These are phyloP conservation scores for Gasteruption jaculator DNA, from an alignment of 2,888 invertebrate genomes.

Conservation along the genomic window DNA sequence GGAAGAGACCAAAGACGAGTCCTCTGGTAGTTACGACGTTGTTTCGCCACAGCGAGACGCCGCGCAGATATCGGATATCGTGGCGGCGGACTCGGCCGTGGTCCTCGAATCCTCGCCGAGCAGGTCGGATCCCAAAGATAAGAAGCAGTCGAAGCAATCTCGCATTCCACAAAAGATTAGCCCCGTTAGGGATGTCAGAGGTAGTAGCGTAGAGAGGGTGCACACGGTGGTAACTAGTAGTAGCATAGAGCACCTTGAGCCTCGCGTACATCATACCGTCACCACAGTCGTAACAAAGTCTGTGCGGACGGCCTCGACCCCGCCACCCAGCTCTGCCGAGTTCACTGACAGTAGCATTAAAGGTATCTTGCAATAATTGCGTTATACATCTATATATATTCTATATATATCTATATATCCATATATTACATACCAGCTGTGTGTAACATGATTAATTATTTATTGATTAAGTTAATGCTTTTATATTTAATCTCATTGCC, in stretches of 20 bases:
- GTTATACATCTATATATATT: conserved; percentile 42
- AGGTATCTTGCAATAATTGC: conserved; percentile 52
- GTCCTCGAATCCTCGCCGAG: conserved; percentile 28
- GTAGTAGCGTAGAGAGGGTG: background rate
- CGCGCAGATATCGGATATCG: conserved; percentile 23
- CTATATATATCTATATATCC: conserved; percentile 26
- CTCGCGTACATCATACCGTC: conserved; percentile 49
- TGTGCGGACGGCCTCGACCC: conserved; percentile 51
- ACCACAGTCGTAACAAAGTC: conserved; percentile 51
- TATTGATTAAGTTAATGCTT: conserved; percentile 47
- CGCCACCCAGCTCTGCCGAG: conserved; percentile 51
- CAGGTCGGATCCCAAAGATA: conserved; percentile 13
- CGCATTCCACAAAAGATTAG: conserved; percentile 43
- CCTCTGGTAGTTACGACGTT: conserved; percentile 36
- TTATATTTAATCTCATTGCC: conserved; percentile 28
- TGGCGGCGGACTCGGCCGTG: conserved; percentile 26
- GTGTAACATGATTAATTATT: conserved; percentile 52
- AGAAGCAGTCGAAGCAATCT: conserved; percentile 25
- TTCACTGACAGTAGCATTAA: conserved; percentile 51
- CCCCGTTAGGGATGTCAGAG: conserved; percentile 25
- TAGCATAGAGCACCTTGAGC: conserved; percentile 47
- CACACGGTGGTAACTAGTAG: conserved; percentile 27
- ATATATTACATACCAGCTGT: conserved; percentile 51
- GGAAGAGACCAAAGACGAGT: conserved; percentile 32
- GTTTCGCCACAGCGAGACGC: conserved; percentile 25